Conservation (phyloP, 2,888 invertebrate genomes). For the Clostera curtula region DNA sequence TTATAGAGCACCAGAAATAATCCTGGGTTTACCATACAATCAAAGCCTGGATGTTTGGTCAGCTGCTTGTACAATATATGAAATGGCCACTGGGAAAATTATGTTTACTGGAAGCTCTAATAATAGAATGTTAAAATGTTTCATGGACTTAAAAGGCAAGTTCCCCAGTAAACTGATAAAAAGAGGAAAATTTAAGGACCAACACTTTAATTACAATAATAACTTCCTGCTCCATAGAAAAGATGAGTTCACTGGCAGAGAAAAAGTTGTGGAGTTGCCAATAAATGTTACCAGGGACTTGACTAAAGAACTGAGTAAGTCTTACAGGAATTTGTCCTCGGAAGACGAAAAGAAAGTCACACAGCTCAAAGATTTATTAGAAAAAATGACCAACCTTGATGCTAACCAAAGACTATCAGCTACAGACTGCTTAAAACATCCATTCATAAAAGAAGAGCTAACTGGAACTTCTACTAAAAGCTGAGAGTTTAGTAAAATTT, state of each 20-base stretch:
- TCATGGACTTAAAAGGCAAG: constrained; percentile 99
- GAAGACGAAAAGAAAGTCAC: constrained; percentile 91
- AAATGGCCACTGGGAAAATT: constrained; percentile 97
- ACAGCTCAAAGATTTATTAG: constrained; percentile 94
- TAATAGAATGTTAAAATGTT: constrained; percentile 98
- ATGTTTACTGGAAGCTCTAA: constrained; percentile 98
- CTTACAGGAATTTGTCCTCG: constrained; percentile 83
- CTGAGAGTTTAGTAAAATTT: constrained; percentile 11
- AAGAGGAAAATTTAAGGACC: constrained; percentile 95
- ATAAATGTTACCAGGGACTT: constrained; percentile 89
- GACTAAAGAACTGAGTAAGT: constrained; percentile 89
- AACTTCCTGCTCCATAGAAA: constrained; percentile 98
- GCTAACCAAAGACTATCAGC: constrained; percentile 90
- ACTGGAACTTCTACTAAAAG: constrained; percentile 27
- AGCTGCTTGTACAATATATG: constrained; percentile 97
- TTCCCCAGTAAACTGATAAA: constrained; percentile 95
- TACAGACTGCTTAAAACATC: constrained; percentile 92
- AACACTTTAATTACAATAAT: constrained; percentile 96
- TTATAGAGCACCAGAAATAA: constrained; percentile 99
- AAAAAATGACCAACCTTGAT: constrained; percentile 92
- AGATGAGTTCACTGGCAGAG: constrained; percentile 97
- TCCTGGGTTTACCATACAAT: constrained; percentile 95
- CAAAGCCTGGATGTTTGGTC: constrained; percentile 99
- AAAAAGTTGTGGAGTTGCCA: constrained; percentile 94
- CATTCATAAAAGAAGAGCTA: constrained; percentile 81